phyloP scores from a whole-genome alignment of 2,797 vertebrate species.

The Natrix natrix region DNA sequence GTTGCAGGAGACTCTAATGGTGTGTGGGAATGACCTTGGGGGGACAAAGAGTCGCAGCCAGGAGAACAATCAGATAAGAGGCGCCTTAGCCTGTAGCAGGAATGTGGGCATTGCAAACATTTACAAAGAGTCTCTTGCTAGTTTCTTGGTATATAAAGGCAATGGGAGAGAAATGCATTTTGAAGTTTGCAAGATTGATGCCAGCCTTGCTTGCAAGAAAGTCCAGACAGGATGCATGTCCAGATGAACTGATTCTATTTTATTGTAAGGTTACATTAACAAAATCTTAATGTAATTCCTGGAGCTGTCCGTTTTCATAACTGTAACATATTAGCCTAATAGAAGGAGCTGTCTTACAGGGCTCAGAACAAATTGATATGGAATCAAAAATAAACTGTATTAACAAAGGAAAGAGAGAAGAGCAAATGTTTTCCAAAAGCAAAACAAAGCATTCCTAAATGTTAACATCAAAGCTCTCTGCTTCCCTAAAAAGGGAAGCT shows the following conservation, averaged over 20 bases:
- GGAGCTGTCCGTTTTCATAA: neutral
- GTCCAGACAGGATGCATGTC: neutral
- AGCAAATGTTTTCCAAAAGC: neutral
- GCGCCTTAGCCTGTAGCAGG: neutral
- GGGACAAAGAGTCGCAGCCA: neutral
- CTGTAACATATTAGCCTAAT: neutral
- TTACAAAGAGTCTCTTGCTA: neutral
- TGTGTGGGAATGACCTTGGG: neutral
- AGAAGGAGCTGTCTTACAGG: neutral
- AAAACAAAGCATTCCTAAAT: neutral
- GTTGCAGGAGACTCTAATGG: neutral
- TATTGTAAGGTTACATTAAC: neutral
- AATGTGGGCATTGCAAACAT: neutral
- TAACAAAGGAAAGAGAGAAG: neutral
- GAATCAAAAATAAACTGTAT: neutral
- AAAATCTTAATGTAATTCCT: neutral
- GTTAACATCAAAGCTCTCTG: neutral
- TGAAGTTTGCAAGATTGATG: neutral
- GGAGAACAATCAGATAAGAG: neutral
- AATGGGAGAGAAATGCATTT: neutral
- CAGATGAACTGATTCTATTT: neutral
- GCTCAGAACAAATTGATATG: slow-evolving; percentile 5
- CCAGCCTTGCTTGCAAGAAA: neutral
- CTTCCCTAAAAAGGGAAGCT: neutral
- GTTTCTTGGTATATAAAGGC: neutral